These are phyloP conservation scores for Betta splendens DNA, from an alignment of 2,797 vertebrate species.

Conservation along the genomic window DNA sequence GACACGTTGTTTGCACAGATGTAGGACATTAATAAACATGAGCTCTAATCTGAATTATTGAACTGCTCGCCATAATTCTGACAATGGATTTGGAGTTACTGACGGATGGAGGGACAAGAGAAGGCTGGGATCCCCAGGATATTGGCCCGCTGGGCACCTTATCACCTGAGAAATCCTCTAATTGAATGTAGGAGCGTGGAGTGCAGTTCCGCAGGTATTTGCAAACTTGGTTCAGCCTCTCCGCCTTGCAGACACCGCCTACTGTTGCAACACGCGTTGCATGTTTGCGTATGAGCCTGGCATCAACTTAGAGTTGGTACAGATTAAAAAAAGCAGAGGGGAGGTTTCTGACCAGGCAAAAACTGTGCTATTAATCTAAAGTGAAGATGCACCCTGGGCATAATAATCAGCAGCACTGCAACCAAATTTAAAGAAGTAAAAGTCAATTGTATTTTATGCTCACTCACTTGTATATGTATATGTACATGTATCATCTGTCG, in stretches of 20 bases:
- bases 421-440: neutral
- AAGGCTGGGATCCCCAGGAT: slow-evolving; percentile 85
- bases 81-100: slow-evolving; percentile 92
- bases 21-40: slow-evolving; percentile 99
- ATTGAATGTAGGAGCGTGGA: slow-evolving; percentile 86
- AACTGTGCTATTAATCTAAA: neutral
- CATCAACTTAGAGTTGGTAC: slow-evolving; percentile 17
- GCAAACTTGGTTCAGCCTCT: slow-evolving; percentile 68
- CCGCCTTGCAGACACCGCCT: slow-evolving; percentile 50
- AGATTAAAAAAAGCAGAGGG: neutral
- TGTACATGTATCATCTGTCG: too few species aligned
- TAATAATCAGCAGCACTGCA: neutral
- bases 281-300: slow-evolving; percentile 7
- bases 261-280: neutral
- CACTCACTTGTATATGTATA: too few species aligned
- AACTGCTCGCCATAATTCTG: slow-evolving; percentile 96
- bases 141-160: slow-evolving; percentile 83
- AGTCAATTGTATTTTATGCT: too few species aligned
- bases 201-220: slow-evolving; percentile 83
- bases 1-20: slow-evolving; percentile 99
- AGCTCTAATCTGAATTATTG: slow-evolving; percentile 99
- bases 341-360: neutral
- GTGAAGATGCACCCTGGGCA: neutral
- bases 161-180: slow-evolving; percentile 90
- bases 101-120: slow-evolving; percentile 52